Evolutionary conservation across 2,113 vertebrate species (phyloP), one percentile per base, ranked within the genome.

Genomic region (Xenotilapia leptura): DNA sequence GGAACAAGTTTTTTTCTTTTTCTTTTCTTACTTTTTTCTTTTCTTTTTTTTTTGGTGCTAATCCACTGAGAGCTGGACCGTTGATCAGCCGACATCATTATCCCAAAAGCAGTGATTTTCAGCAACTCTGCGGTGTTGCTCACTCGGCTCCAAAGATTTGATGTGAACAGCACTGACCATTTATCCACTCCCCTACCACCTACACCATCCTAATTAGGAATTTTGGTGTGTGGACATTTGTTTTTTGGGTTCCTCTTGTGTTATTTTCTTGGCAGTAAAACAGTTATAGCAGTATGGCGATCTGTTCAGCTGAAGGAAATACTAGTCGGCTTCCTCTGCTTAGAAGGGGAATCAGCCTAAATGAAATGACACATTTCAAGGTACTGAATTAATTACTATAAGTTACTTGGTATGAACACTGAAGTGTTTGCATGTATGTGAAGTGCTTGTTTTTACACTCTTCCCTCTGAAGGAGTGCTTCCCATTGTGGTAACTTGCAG

Each of bases 1-100:
- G 73, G 26, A 77, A 77, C 45, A 51, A 19, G 14, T 47, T 47
- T 47, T 73, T 75, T 19, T 28, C 42, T 75, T 75, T 45, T 45
- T 26, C 7, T 65, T 36, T 65, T 65, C 17, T 70, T 70, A 3
- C 12, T 45, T 21, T 68, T 21, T 21, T 14, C 12, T 14, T 23
- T 45, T 15, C 8, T 45, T 26, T 73, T 73, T n/a, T 68, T 70
- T 45, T 73, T 49, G 9, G 26, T 77, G 45, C 45, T n/a, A 51
- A 31, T 77, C 73, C 26, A 33, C 9, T 13, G 45, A n/a, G 73
- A n/a, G 45, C 17, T n/a, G 15, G 17, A 49, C 0, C 17, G 3
- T 31, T 77, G 70, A 49, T 77, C 42, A 77, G 70, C 15, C 0
- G 10, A 51, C 73, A 77, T 77, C 73, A 77, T 77, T 51, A 77